A percentile compares a stretch with the other conserved stretches of the same genome.
Evolutionary conservation across 2,888 invertebrate genomes (phyloP).

Genomic region (Eupithecia inturbata): DNA sequence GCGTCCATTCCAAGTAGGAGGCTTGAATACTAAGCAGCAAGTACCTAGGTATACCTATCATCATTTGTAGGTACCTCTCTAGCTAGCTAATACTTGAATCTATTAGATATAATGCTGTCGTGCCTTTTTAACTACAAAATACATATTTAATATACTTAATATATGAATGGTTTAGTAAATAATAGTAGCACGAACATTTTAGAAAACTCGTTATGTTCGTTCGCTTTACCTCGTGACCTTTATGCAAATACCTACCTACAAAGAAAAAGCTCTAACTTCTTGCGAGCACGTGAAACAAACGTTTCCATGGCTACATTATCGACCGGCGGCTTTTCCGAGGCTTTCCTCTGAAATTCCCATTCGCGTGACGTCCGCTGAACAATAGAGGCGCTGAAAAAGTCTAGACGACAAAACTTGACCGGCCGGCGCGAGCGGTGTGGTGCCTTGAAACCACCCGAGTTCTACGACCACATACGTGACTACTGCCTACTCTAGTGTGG

Average conservation of each 20-base stretch:
- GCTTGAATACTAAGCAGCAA: slow-evolving; percentile 34
- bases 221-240: slow-evolving; percentile 69
- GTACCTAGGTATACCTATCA: too few relatives aligned
- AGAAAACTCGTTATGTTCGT: background rate
- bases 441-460: slow-evolving; percentile 21
- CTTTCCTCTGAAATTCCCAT: slow-evolving; percentile 75
- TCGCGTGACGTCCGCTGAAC: slow-evolving; percentile 79
- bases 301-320: slow-evolving; percentile 80
- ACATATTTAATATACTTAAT: too few relatives aligned
- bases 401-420: slow-evolving; percentile 53
- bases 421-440: slow-evolving; percentile 37
- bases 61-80: background rate
- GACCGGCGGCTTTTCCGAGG: slow-evolving; percentile 82
- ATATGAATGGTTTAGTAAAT: too few relatives aligned
- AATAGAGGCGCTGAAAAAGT: slow-evolving; percentile 67
- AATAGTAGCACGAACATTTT: background rate
- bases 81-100: background rate
- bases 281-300: slow-evolving; percentile 76
- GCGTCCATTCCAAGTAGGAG: slow-evolving; percentile 24
- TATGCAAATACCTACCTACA: slow-evolving; percentile 68
- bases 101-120: too few relatives aligned
- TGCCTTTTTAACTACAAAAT: too few relatives aligned
- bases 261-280: slow-evolving; percentile 68
- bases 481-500: slow-evolving; percentile 42
- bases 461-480: slow-evolving; percentile 44